Evolutionary conservation across 92 coral and sea anemone genomes (phyloP).

Genomic region (Paramuricea clavata): DNA sequence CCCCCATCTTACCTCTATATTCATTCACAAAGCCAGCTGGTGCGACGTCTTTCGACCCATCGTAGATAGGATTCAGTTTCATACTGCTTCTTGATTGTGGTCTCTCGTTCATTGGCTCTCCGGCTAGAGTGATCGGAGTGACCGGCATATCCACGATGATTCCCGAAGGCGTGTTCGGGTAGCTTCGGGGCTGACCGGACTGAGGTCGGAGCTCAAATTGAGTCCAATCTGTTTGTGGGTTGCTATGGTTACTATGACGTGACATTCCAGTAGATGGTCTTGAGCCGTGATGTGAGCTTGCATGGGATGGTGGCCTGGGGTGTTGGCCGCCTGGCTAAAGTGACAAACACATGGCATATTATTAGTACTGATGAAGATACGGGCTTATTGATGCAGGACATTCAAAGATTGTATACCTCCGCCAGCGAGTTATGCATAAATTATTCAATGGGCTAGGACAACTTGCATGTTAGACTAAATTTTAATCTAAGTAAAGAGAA

Average conservation of each 20-base stretch:
- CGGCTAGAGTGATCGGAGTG: not conserved
- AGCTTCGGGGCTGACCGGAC: not conserved
- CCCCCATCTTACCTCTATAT: conserved; percentile 9
- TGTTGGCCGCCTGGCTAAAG: not conserved
- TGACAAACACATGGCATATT: not conserved
- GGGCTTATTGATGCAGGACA: too few relatives aligned
- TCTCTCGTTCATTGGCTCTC: not conserved
- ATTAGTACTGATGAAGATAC: too few relatives aligned
- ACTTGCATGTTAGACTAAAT: too few relatives aligned
- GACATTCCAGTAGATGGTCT: conserved; percentile 30
- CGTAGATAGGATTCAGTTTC: not conserved
- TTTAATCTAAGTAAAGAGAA: too few relatives aligned
- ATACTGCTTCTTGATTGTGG: not conserved
- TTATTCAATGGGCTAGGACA: too few relatives aligned
- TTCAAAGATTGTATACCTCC: too few relatives aligned
- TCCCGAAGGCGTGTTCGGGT: not conserved
- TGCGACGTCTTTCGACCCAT: not conserved
- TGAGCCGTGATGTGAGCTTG: not conserved
- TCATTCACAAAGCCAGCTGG: conserved; percentile 20
- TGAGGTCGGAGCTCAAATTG: not conserved
- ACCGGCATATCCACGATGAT: conserved; percentile 6
- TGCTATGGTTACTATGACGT: not conserved
- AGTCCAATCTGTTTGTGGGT: not conserved
- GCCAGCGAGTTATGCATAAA: too few relatives aligned
- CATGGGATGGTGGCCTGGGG: not conserved